Evolutionary conservation across 2,888 invertebrate species (phyloP).

Genomic region (Thyatira batis): DNA sequence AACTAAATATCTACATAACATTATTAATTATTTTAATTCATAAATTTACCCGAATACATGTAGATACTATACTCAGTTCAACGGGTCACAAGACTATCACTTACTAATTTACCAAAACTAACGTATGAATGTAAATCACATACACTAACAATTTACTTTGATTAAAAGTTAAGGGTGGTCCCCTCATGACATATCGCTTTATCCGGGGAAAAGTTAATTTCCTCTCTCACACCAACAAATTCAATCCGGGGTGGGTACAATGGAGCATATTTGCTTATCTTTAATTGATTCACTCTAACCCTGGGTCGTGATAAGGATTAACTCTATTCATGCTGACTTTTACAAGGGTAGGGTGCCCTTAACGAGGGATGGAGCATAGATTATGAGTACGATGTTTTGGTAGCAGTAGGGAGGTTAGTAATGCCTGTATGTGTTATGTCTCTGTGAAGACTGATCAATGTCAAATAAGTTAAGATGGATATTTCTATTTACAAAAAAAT

Average conservation of each 20-base stretch:
- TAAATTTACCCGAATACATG: too few species aligned
- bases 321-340: constrained; percentile 80
- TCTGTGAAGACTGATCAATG: constrained; percentile 15
- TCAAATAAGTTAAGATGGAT: too few species aligned
- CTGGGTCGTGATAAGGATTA: constrained; percentile 77
- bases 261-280: constrained; percentile 80
- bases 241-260: constrained; percentile 65
- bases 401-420: constrained; percentile 1
- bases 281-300: constrained; percentile 82
- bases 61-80: too few species aligned
- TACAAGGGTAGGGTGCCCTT: constrained; percentile 77
- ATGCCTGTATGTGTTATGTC: constrained; percentile 24
- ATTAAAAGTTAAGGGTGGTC: constrained; percentile 54
- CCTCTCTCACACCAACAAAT: constrained; percentile 76
- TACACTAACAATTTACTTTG: constrained; percentile 50
- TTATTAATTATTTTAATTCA: too few species aligned
- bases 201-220: constrained; percentile 75
- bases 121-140: background rate
- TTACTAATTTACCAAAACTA: background rate
- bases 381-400: constrained; percentile 11
- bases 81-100: background rate
- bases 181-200: constrained; percentile 70
- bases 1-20: background rate
- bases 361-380: constrained; percentile 64
- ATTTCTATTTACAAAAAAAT: too few species aligned